These are phyloP conservation scores for Girardinichthys multiradiatus DNA, from an alignment of 2,113 vertebrate genomes.

Conservation along the genomic window DNA sequence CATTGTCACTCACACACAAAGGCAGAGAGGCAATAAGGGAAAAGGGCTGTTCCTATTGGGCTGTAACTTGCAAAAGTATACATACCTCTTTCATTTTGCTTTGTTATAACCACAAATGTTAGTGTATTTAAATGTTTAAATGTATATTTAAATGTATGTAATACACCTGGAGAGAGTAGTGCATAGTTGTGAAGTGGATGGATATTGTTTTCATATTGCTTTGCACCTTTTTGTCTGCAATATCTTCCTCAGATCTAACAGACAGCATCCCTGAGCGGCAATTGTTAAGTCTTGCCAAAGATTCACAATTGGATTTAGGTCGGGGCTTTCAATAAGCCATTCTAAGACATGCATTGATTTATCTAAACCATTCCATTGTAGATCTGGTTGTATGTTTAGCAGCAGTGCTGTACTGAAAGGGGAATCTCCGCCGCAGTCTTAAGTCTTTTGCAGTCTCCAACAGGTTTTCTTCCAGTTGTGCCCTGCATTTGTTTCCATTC, in stretches of 20 bases:
- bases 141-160: no score
- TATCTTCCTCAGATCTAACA: no score
- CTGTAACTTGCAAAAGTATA: not conserved
- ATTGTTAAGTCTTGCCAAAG: not conserved
- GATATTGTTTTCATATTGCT: no score
- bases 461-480: no score
- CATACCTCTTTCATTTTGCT: not conserved
- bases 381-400: not conserved
- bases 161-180: no score
- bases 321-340: no score
- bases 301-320: not conserved
- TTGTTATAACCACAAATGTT: not conserved
- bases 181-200: no score
- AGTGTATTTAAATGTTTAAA: no score
- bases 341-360: not conserved
- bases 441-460: not conserved
- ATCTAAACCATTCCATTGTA: not conserved
- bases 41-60: constrained; percentile 7
- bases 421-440: not conserved
- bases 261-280: not conserved
- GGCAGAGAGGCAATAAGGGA: constrained; percentile 34
- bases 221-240: no score
- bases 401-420: not conserved
- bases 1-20: constrained; percentile 23
- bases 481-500: no score